Conservation (phyloP, 2,113 vertebrate genomes). For the Nerophis lumbriciformis region DNA sequence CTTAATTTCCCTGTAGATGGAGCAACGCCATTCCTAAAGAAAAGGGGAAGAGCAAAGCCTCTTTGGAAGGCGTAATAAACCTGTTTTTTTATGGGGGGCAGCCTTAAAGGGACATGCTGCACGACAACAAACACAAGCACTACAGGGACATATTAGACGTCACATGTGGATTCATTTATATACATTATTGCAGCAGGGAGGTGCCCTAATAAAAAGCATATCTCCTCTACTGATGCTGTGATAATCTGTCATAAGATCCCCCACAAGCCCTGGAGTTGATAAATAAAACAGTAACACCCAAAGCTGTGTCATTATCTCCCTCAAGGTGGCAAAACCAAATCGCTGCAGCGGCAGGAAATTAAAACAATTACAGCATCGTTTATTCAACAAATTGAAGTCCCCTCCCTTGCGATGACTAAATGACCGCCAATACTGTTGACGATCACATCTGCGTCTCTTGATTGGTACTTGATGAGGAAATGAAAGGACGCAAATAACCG, state of each 20-base stretch:
- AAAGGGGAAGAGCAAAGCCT: conserved; percentile 26
- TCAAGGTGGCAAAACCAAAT: neutral
- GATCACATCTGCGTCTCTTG: conserved; percentile 1
- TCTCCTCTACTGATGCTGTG: conserved; percentile 15
- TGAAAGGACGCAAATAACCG: neutral
- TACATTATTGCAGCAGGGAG: neutral
- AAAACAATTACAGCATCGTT: conserved; percentile 17
- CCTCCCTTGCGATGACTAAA: neutral
- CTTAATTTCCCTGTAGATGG: conserved; percentile 10
- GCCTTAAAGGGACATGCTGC: conserved; percentile 12
- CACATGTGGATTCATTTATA: no score
- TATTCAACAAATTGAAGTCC: neutral
- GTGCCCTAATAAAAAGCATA: conserved; percentile 18
- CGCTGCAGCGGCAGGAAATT: conserved; percentile 4
- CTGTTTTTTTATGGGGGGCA: conserved; percentile 8
- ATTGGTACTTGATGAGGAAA: conserved; percentile 7
- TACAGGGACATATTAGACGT: conserved; percentile 28
- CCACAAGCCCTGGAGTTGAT: conserved; percentile 3
- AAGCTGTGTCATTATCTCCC: conserved; percentile 1
- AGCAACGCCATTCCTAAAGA: conserved; percentile 15
- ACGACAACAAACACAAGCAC: conserved; percentile 20
- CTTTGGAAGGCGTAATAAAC: conserved; percentile 20
- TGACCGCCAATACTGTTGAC: neutral
- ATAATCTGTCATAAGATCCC: conserved; percentile 10
- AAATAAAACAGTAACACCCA: conserved; percentile 10